phyloP scores from a whole-genome alignment of 2,113 vertebrate genomes.

The Halcyon malimbica region DNA sequence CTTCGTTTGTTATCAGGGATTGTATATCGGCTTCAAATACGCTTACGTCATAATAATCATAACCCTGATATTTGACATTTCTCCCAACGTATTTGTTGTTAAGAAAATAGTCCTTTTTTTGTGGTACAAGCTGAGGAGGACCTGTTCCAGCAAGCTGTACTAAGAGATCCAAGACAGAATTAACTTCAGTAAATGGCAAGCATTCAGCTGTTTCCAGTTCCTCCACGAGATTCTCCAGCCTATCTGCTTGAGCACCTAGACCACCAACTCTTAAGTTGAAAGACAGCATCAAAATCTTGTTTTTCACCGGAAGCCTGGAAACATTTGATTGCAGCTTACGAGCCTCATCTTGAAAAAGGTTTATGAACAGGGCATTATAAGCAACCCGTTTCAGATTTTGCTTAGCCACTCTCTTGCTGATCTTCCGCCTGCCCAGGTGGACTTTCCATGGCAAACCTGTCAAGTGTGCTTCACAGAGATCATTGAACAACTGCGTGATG shows the following conservation, averaged over 20 bases:
- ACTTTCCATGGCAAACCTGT: conserved; percentile 82
- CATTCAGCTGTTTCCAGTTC: conserved; percentile 69
- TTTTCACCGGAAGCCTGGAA: conserved; percentile 81
- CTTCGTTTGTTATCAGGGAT: conserved; percentile 82
- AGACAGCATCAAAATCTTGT: conserved; percentile 92
- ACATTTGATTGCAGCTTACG: conserved; percentile 50
- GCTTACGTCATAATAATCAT: conserved; percentile 86
- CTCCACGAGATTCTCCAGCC: conserved; percentile 86
- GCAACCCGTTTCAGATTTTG: conserved; percentile 80
- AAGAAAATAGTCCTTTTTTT: conserved; percentile 84
- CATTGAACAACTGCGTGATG: conserved; percentile 86
- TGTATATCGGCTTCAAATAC: conserved; percentile 84
- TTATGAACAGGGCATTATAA: conserved; percentile 85
- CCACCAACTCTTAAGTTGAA: conserved; percentile 91
- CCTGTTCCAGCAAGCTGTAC: conserved; percentile 89
- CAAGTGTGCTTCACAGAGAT: conserved; percentile 88
- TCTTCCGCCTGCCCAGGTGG: conserved; percentile 59
- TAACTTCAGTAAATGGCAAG: conserved; percentile 74
- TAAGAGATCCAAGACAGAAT: conserved; percentile 85
- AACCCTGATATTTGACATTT: conserved; percentile 80
- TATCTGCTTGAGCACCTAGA: conserved; percentile 85
- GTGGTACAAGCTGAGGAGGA: conserved; percentile 79
- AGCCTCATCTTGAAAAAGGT: conserved; percentile 84
- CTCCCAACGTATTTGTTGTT: conserved; percentile 83
- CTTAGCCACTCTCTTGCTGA: conserved; percentile 76